phyloP scores from a whole-genome alignment of 2,797 vertebrate species.

The Odontamblyopus lacepedii region DNA sequence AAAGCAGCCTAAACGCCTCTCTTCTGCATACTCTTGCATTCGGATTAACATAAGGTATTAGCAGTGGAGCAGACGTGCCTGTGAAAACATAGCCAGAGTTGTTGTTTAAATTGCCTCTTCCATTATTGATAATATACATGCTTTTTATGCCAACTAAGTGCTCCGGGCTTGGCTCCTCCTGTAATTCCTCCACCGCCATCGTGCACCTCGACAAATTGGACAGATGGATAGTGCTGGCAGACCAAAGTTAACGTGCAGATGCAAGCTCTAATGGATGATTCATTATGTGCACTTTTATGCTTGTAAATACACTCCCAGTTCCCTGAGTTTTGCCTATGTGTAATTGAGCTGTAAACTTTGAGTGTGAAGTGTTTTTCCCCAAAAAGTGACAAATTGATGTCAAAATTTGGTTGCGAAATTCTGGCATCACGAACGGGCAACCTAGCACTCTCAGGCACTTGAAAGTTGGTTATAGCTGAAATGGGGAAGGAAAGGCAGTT shows the following conservation, averaged over 20 bases:
- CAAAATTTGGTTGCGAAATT: constrained; percentile 45
- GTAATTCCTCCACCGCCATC: constrained; percentile 27
- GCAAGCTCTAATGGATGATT: constrained; percentile 46
- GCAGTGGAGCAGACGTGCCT: constrained; percentile 1
- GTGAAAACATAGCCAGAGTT: constrained; percentile 14
- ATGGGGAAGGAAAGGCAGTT: constrained; percentile 10
- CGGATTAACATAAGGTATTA: constrained; percentile 7
- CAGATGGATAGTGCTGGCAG: constrained; percentile 24
- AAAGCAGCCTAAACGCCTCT: constrained; percentile 6
- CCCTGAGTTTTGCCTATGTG: constrained; percentile 17
- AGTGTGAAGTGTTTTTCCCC: constrained; percentile 9
- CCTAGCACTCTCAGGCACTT: constrained; percentile 43
- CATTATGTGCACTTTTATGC: constrained; percentile 35
- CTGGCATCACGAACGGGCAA: constrained; percentile 65
- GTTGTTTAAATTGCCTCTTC: constrained; percentile 20
- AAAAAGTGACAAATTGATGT: constrained; percentile 60
- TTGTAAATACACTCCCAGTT: constrained; percentile 27
- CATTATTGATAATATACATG: constrained; percentile 34
- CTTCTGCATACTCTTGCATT: constrained; percentile 1
- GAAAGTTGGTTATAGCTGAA: constrained; percentile 8
- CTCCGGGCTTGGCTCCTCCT: constrained; percentile 33
- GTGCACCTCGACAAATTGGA: constrained; percentile 37
- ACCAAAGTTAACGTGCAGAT: constrained; percentile 33
- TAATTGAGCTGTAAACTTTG: constrained; percentile 20
- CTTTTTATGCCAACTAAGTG: constrained; percentile 41